Base-by-base conservation (phyloP, 35 echinoderm and acorn worm genomes). In the Apostichopus californicus region DNA sequence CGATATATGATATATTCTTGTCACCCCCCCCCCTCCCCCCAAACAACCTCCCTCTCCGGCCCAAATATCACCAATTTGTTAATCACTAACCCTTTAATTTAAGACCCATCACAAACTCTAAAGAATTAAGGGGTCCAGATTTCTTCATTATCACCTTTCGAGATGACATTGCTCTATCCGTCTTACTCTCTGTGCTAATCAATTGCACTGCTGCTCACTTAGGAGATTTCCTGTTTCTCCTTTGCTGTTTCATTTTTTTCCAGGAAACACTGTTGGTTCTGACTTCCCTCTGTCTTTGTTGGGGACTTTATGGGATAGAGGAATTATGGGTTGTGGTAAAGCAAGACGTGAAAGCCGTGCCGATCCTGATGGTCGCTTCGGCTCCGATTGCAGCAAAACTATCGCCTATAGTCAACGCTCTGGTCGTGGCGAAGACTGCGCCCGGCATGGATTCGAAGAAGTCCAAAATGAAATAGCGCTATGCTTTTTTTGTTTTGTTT, bases 361-460 rank as follows among this genome's bases (percentile, higher is more conserved):
- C 95, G 13, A 14, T 96, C 57, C 72, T 77, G 10, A 61, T 96
- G 18, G 75, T 81, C 77, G 92, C 90, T 73, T 11, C 87, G 22
- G 92, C 92, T 58, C 95, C 95, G 9, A n/a, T 96, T 17, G 20
- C 92, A 0, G 95, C 95, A 57, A 96, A 96, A 85, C 59, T 92
- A 10, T 94, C 88, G 21, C 95, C 95, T 18, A 94, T 92, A 14
- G 65, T 93, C 72, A 92, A 96, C 78, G 58, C 90, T 25, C 18
- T 94, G 13, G 0, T 96, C 17, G 8, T 91, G 3, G 23, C 6
- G 8, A 64, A 87, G 34, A 87, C 64, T n/a, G 59, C 57, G 46
- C 55, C 80, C 55, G 57, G 20, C 52, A n/a, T 87, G 6, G 86
- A 14, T 24, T 24, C 57, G 11, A 12, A 68, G 18, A 68, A 68